Evolutionary conservation across 2,888 invertebrate genomes (phyloP), one percentile per base, ranked within the genome.

Genomic region (Catocala fraxini): DNA sequence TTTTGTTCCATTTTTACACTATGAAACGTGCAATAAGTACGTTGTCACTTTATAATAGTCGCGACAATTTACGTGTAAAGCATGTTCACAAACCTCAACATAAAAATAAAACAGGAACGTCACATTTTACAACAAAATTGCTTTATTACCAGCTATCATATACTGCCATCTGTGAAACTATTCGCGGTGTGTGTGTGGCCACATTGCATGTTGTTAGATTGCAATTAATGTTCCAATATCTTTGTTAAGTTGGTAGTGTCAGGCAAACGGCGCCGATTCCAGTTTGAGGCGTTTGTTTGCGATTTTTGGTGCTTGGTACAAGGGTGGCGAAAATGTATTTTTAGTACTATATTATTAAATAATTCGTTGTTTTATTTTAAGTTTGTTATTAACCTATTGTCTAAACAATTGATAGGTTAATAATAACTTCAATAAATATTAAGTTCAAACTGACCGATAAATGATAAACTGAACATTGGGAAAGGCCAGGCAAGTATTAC

Each of bases 181-280:
- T 73, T 73, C 47, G 55, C 34, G 46, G 15, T 48, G 55, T 56
- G 52, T 70, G 61, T 73, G 70, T 70, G 57, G 61, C 59, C 48
- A 49, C 79, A 85, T 80, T 77, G 82, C 86, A 85, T 86, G 85
- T 76, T 73, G 76, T 79, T 75, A 73, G 80, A 83, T 78, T 83
- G 89, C 87, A 88, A 89, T 89, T 88, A 89, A 80, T 74, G 75
- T 70, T 75, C 81, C 80, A 77, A 80, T 86, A 86, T 83, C 85
- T 80, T 59, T 73, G 79, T 69, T 61, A 63, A 70, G 75, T 71
- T 68, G 60, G 68, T 71, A 74, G 73, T 77, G 80, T 79, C 77
- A 77, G 80, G 65, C 72, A 63, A 68, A 63, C 60, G 56, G 57
- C 58, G 67, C 70, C 69, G 68, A 73, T 74, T 73, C 60, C 62